A percentile compares a stretch with the other conserved stretches of the same genome.
phyloP scores from a whole-genome alignment of 1,140 invertebrate genomes.

The Cydia pomonella region DNA sequence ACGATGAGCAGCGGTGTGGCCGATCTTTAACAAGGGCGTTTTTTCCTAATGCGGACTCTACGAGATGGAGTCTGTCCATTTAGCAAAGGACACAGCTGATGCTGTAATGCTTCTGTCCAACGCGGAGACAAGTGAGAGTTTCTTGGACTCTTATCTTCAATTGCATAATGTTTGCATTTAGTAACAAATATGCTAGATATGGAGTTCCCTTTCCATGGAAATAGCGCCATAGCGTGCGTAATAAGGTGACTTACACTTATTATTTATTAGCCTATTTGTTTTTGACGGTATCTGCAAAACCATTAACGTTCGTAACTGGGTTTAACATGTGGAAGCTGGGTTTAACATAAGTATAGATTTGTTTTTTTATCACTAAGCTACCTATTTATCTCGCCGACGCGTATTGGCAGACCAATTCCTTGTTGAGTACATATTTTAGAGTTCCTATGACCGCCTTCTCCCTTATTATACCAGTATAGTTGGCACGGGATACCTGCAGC shows the following conservation, averaged over 20 bases:
- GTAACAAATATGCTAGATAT: slow-evolving; percentile 17
- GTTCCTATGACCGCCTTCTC: no score
- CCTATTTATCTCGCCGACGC: no score
- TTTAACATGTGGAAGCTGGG: no score
- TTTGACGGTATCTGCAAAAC: not conserved
- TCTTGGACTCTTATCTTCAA: slow-evolving; percentile 51
- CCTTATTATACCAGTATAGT: no score
- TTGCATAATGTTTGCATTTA: slow-evolving; percentile 36
- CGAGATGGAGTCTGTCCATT: not conserved
- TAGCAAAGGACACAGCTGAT: slow-evolving; percentile 22
- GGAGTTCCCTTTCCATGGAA: slow-evolving; percentile 1
- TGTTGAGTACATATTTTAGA: no score
- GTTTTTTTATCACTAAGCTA: no score
- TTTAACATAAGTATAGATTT: no score
- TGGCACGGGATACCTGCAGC: no score
- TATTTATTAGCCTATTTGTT: not conserved
- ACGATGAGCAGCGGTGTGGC: no score
- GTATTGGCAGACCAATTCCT: no score
- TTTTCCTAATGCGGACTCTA: not conserved
- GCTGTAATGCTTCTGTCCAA: slow-evolving; percentile 13
- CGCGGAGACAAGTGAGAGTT: slow-evolving; percentile 27
- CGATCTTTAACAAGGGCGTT: no score
- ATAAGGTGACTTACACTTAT: not conserved
- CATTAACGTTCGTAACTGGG: not conserved
- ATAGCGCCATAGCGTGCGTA: no score